Base-by-base conservation (phyloP, 37 sponge, comb jelly and placozoan species). In the Beroe forskalii region DNA sequence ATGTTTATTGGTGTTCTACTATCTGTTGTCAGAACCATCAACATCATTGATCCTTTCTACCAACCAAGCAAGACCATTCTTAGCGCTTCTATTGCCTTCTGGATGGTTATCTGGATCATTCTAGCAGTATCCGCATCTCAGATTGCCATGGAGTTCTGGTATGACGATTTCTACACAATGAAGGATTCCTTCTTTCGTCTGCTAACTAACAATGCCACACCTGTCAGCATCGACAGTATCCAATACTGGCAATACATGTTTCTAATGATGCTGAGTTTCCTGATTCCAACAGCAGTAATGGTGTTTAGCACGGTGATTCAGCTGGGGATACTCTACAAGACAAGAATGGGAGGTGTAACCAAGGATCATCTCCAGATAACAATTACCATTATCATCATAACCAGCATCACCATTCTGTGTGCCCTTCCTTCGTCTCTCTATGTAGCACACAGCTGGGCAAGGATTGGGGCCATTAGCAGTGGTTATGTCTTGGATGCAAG, bases 21-120 rank as follows among this genome's bases (percentile, higher is more conserved):
- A 48, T 80, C 86, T 17, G 55, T 80, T 0, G 86, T 80, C 4
- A 9, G 86, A 25, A 24, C 86, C 31, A 80, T 80, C 86, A 80
- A 80, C 31, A 80, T 80, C 9, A 9, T 20, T 17, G 22, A 20
- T 6, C 86, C 86, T 0, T 80, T 80, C 55, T 44, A 23, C 55
- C 44, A 25, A 17, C 14, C 35, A 25, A 2, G 40, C 0, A 80
- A 80, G 27, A 43, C 55, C 4, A 4, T 17, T 20, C 8, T 80
- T 4, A 25, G 19, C 24, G 0, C 35, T n/a, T 44, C 55, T 6
- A 43, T 80, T 1, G 24, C 41, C n/a, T 1, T 40, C 4, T 80
- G 86, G 86, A 30, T 19, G 4, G 14, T 80, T 14, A 20, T 44
- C 4, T 80, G 86, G 86, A n/a, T 2, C 27, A 48, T 20, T 6